Percentiles rank a stretch among this genome's conserved stretches.
phyloP scores from a whole-genome alignment of 1,140 invertebrate genomes.

The Littorina saxatilis region DNA sequence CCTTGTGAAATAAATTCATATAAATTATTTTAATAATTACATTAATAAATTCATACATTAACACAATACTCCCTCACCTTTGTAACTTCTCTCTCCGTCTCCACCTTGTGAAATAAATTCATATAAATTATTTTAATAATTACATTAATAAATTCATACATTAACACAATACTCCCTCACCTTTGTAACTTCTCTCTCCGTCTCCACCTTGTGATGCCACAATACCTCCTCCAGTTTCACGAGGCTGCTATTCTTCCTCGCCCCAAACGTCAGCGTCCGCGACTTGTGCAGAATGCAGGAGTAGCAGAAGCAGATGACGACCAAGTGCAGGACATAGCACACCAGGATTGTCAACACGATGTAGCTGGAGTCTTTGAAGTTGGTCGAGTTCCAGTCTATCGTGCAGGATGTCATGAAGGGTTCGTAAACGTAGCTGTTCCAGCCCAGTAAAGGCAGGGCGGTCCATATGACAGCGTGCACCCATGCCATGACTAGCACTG shows the following conservation, averaged over 20 bases:
- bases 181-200: slow-evolving; percentile 23
- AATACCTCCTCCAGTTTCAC: slow-evolving; percentile 29
- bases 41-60: no score
- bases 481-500: slow-evolving; percentile 21
- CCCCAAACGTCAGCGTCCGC: slow-evolving; percentile 23
- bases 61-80: slow-evolving; percentile 3
- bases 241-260: background rate
- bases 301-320: slow-evolving; percentile 38
- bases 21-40: no score
- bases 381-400: slow-evolving; percentile 36
- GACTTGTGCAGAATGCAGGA: background rate
- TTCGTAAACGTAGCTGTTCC: slow-evolving; percentile 45
- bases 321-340: slow-evolving; percentile 31
- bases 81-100: background rate
- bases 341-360: slow-evolving; percentile 35
- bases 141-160: background rate
- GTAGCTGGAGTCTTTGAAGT: slow-evolving; percentile 20
- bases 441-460: slow-evolving; percentile 44
- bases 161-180: background rate
- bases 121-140: no score
- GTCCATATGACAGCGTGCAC: slow-evolving; percentile 43
- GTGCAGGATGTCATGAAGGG: slow-evolving; percentile 48
- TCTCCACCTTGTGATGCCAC: slow-evolving; percentile 37
- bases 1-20: no score
- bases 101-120: background rate